Conservation (phyloP, 2,113 vertebrate genomes). For the Rhinolophus ferrumequinum region DNA sequence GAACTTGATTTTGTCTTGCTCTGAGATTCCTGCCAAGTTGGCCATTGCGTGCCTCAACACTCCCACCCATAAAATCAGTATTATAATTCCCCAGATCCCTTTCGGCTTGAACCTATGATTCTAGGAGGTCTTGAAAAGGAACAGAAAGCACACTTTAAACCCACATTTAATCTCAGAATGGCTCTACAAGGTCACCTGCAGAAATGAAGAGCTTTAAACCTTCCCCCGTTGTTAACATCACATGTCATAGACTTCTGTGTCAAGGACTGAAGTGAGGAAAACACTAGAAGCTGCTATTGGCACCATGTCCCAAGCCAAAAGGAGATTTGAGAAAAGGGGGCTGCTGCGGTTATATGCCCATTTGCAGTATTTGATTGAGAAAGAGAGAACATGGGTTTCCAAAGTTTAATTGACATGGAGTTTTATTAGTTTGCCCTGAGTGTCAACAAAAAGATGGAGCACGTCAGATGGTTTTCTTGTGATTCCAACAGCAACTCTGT, state of each 20-base stretch:
- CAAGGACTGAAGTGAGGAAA: background rate
- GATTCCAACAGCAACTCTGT: background rate
- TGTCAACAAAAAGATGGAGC: constrained; percentile 75
- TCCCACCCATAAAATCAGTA: background rate
- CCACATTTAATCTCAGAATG: background rate
- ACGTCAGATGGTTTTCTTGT: constrained; percentile 1
- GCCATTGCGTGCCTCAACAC: background rate
- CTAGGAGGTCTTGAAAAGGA: background rate
- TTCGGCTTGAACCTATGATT: background rate
- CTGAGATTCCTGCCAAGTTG: background rate
- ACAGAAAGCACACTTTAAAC: background rate
- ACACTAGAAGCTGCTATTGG: background rate
- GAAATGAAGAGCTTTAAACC: background rate
- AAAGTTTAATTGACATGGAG: constrained; percentile 60
- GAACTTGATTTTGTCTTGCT: background rate
- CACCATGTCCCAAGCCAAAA: background rate
- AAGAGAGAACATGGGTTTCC: background rate
- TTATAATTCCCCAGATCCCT: background rate
- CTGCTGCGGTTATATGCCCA: background rate
- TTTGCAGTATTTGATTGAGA: background rate
- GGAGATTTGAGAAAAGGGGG: background rate
- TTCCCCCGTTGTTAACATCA: fast-evolving
- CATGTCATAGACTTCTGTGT: fast-evolving
- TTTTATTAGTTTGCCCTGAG: constrained; percentile 75
- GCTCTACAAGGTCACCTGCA: background rate